Conservation (phyloP, 23 tunicate genomes). For the Phallusia fumigata region DNA sequence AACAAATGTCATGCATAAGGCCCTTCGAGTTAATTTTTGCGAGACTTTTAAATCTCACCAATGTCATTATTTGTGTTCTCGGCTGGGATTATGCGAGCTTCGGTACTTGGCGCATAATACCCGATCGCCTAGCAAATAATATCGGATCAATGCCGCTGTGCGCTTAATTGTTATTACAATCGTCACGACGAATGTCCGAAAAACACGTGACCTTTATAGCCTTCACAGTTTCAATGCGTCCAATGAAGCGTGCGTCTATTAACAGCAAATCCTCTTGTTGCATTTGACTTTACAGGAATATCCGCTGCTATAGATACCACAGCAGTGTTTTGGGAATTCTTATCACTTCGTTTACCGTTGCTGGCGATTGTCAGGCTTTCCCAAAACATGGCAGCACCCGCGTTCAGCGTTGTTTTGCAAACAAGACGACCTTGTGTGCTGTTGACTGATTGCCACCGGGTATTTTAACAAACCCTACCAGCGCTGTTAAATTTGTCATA, state of each 20-base stretch:
- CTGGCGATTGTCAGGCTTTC: neutral
- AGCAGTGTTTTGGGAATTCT: neutral
- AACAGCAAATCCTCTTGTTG: no score
- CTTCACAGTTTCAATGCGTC: no score
- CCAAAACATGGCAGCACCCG: neutral
- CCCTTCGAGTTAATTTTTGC: neutral
- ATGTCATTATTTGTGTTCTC: conserved; percentile 4
- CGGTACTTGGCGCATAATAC: neutral
- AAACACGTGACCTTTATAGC: neutral
- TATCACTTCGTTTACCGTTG: neutral
- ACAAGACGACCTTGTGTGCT: neutral
- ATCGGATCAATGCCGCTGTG: neutral
- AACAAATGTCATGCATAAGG: neutral
- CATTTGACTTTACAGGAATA: no score
- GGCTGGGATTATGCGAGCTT: neutral
- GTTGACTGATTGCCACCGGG: no score
- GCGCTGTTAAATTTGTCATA: no score
- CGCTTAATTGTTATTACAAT: conserved; percentile 7
- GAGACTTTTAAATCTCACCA: neutral
- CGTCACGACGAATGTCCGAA: neutral
- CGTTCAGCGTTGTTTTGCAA: neutral
- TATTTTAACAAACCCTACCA: no score
- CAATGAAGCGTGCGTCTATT: no score
- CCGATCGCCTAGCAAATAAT: neutral
- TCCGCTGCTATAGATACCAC: no score